Percentiles rank a stretch among this genome's conserved stretches.
Conservation (phyloP, 2,888 invertebrate species). For the Dryocosmus kuriphilus region DNA sequence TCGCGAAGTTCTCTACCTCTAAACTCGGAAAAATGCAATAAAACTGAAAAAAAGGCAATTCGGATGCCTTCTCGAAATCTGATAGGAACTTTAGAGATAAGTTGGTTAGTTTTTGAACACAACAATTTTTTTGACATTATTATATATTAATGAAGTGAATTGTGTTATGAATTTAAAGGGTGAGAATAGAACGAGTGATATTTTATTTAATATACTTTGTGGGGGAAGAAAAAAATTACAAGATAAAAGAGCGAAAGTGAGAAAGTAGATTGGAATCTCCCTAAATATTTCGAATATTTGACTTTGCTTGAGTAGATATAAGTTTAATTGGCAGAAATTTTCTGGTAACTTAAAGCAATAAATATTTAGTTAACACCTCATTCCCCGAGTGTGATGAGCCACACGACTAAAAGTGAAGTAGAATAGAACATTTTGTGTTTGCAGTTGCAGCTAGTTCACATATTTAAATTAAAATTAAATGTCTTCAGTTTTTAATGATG, state of each 20-base stretch:
- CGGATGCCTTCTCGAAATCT: background rate
- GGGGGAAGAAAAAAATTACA: too few relatives aligned
- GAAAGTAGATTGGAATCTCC: too few relatives aligned
- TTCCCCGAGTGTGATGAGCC: background rate
- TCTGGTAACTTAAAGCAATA: background rate
- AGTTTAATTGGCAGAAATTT: background rate
- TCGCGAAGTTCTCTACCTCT: slow-evolving; percentile 13
- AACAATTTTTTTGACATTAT: background rate
- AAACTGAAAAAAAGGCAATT: background rate
- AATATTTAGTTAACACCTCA: background rate
- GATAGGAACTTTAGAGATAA: background rate
- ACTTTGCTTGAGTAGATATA: background rate
- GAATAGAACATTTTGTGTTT: background rate
- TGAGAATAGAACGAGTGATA: background rate
- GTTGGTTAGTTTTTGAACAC: background rate
- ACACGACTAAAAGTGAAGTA: background rate
- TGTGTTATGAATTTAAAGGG: background rate
- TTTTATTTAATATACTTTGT: background rate
- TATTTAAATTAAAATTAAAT: background rate
- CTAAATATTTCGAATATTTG: too few relatives aligned
- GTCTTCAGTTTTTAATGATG: background rate
- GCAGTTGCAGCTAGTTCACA: background rate
- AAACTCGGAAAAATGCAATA: background rate
- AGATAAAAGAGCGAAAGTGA: too few relatives aligned
- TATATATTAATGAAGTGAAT: background rate